Conservation (phyloP, 2,888 invertebrate species). For the Drosophila mulleri region DNA sequence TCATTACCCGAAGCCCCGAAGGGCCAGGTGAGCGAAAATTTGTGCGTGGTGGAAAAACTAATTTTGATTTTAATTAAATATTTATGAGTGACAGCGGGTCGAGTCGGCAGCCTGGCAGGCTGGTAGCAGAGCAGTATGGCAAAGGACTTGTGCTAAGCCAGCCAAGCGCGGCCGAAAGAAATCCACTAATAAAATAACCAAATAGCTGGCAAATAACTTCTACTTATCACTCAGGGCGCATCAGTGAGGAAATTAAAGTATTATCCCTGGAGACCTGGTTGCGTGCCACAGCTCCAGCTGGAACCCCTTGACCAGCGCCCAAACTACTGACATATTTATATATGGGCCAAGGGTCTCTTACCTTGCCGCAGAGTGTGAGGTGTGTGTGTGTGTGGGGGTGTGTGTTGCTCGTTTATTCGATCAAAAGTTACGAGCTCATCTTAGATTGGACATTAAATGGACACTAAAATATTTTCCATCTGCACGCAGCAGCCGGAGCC, state of each 20-base stretch:
- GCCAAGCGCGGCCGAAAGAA: slow-evolving; percentile 13
- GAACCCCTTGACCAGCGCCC: slow-evolving; percentile 56
- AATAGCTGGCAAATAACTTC: slow-evolving; percentile 81
- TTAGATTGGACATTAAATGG: slow-evolving; percentile 84
- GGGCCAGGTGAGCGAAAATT: slow-evolving; percentile 28
- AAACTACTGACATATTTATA: slow-evolving; percentile 35
- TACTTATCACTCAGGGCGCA: slow-evolving; percentile 80
- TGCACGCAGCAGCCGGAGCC: slow-evolving; percentile 77
- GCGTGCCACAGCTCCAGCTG: slow-evolving; percentile 52
- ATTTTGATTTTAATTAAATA: slow-evolving; percentile 81
- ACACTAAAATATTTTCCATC: slow-evolving; percentile 84
- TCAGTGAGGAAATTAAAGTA: slow-evolving; percentile 82
- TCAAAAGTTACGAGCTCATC: slow-evolving; percentile 85
- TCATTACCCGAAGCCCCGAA: slow-evolving; percentile 37
- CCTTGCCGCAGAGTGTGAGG: slow-evolving; percentile 27
- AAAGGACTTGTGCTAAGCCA: slow-evolving; percentile 24
- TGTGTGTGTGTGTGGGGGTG: slow-evolving; percentile 27
- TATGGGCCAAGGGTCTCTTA: slow-evolving; percentile 36
- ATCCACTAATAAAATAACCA: slow-evolving; percentile 76
- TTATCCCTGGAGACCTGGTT: slow-evolving; percentile 75
- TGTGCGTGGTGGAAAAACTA: slow-evolving; percentile 55
- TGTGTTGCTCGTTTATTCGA: slow-evolving; percentile 78
- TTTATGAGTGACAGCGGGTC: slow-evolving; percentile 53
- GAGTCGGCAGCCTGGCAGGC: neutral
- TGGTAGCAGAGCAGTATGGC: too few relatives aligned